phyloP scores from a whole-genome alignment of 2,113 vertebrate genomes.

The Motacilla tschutschensis region DNA sequence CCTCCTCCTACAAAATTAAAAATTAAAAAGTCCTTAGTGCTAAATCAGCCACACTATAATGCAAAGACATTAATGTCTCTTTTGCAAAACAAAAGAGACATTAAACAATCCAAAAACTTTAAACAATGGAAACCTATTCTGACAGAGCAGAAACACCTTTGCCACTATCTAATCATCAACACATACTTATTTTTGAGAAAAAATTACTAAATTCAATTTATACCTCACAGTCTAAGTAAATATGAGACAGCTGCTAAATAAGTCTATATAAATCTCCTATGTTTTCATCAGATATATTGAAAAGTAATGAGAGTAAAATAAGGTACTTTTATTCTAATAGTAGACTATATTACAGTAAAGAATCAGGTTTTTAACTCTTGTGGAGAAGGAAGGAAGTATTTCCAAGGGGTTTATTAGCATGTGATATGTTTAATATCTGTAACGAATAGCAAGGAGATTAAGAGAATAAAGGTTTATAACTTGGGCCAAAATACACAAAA shows the following conservation, averaged over 20 bases:
- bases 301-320: slow-evolving; percentile 31
- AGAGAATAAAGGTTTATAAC: not conserved
- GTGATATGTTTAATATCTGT: not conserved
- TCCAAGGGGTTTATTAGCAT: not conserved
- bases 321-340: not conserved
- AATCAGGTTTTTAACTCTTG: not conserved
- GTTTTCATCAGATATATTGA: slow-evolving; percentile 30
- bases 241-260: slow-evolving; percentile 42
- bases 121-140: not conserved
- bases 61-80: no score
- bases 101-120: not conserved
- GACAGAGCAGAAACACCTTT: slow-evolving; percentile 18
- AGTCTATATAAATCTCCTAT: not conserved
- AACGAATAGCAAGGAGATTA: not conserved
- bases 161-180: not conserved
- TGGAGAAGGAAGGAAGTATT: not conserved
- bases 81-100: not conserved
- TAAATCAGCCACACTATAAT: not conserved
- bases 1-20: not conserved
- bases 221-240: not conserved
- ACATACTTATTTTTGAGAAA: slow-evolving; percentile 17
- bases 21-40: not conserved
- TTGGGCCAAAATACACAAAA: not conserved
- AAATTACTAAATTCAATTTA: slow-evolving; percentile 19
- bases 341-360: not conserved